phyloP scores from a whole-genome alignment of 2,888 invertebrate species.

The Nomada ruficornis region DNA sequence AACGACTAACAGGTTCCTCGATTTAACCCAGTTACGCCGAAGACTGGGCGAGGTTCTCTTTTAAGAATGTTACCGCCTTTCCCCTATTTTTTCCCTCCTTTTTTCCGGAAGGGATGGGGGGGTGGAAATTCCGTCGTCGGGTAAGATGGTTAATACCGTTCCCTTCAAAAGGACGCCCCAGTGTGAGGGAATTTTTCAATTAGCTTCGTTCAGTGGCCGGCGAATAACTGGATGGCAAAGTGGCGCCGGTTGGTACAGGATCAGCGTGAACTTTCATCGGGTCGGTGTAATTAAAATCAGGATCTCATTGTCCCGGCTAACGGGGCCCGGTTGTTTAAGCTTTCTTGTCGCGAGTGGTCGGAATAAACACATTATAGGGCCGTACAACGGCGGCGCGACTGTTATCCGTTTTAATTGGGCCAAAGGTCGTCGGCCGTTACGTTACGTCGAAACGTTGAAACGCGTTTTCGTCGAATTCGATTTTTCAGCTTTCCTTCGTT shows the following conservation, averaged over 20 bases:
- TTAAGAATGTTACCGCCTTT: not conserved
- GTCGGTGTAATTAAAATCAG: slow-evolving; percentile 41
- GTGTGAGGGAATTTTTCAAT: slow-evolving; percentile 58
- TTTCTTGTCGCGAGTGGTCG: not conserved
- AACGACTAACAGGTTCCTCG: not conserved
- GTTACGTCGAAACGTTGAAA: not conserved
- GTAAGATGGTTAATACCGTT: slow-evolving; percentile 40
- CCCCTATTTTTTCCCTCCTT: not conserved
- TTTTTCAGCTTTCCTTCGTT: not conserved
- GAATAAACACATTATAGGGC: slow-evolving; percentile 32
- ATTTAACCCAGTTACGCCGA: slow-evolving; percentile 27
- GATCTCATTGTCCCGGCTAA: not conserved
- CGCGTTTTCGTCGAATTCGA: not conserved
- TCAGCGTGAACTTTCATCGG: slow-evolving; percentile 14
- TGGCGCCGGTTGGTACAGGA: slow-evolving; percentile 13
- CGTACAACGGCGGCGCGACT: not conserved
- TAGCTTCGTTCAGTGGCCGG: slow-evolving; percentile 39
- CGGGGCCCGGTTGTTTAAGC: slow-evolving; percentile 10
- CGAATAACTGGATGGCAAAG: slow-evolving; percentile 45
- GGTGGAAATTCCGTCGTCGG: not conserved
- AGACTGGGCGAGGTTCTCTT: not conserved
- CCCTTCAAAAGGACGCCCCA: slow-evolving; percentile 37
- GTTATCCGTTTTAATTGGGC: slow-evolving; percentile 32
- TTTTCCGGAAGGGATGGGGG: not conserved
- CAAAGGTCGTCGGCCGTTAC: not conserved